A percentile compares a stretch with the other conserved stretches of the same genome.
These are phyloP conservation scores for Pseudomyrmex flavicornis DNA, from an alignment of 1,140 invertebrate species.

Conservation along the genomic window DNA sequence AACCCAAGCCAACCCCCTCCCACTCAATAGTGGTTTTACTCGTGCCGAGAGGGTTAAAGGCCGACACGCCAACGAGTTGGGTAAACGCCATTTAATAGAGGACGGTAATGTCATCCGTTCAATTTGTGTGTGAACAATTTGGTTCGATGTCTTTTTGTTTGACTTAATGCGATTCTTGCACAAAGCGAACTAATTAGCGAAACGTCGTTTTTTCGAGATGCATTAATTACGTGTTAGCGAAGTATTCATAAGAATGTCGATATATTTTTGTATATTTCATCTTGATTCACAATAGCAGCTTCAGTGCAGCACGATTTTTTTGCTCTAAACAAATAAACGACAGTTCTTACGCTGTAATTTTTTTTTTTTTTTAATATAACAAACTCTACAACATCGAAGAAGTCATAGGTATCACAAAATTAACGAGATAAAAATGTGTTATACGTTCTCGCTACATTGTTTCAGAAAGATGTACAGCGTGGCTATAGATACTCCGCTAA, in stretches of 20 bases:
- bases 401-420: too few relatives aligned
- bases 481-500: slow-evolving; percentile 14
- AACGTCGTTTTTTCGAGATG: slow-evolving; percentile 11
- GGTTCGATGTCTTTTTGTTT: slow-evolving; percentile 64
- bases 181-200: slow-evolving; percentile 49
- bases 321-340: background rate
- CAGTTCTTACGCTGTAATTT: background rate
- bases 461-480: too few relatives aligned
- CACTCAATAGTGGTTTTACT: slow-evolving; percentile 74
- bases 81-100: slow-evolving; percentile 79
- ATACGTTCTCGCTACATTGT: background rate
- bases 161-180: slow-evolving; percentile 22
- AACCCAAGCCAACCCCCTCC: slow-evolving; percentile 57
- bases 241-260: background rate
- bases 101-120: slow-evolving; percentile 65
- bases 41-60: slow-evolving; percentile 72
- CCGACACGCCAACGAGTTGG: slow-evolving; percentile 71
- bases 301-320: background rate
- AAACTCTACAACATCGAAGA: too few relatives aligned
- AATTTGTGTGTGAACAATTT: slow-evolving; percentile 44
- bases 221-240: slow-evolving; percentile 27
- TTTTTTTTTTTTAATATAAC: too few relatives aligned
- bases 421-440: too few relatives aligned
- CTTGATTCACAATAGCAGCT: background rate
- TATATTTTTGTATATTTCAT: slow-evolving; percentile 5